These are phyloP conservation scores for Cryptoprocta ferox DNA, from an alignment of 2,797 vertebrate genomes.

Conservation along the genomic window DNA sequence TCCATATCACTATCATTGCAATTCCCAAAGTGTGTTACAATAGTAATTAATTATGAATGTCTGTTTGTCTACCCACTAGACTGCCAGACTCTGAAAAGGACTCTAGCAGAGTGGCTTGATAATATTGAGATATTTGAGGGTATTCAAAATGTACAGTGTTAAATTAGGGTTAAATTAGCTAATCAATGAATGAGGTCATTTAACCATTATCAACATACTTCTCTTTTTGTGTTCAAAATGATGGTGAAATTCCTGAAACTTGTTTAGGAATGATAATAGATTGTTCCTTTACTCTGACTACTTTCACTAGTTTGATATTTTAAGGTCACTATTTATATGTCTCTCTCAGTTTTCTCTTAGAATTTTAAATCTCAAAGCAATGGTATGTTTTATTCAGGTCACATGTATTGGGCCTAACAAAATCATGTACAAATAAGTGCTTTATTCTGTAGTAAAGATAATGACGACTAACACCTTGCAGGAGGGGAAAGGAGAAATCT, in stretches of 20 bases:
- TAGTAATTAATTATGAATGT: background rate
- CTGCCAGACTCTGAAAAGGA: background rate
- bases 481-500: background rate
- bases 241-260: background rate
- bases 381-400: background rate
- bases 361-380: constrained; percentile 6
- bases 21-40: background rate
- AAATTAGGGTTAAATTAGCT: background rate
- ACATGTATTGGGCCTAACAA: background rate
- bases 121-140: background rate
- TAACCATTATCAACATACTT: background rate
- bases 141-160: background rate
- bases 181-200: background rate
- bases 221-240: background rate
- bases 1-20: background rate
- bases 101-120: background rate
- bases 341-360: background rate
- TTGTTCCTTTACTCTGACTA: background rate
- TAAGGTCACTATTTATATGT: background rate
- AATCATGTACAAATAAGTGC: background rate
- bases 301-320: background rate
- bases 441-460: background rate
- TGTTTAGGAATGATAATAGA: background rate
- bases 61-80: background rate
- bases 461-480: background rate